A percentile compares a stretch with the other conserved stretches of the same genome.
Conservation (phyloP, 2,888 invertebrate species). For the Labia minor region DNA sequence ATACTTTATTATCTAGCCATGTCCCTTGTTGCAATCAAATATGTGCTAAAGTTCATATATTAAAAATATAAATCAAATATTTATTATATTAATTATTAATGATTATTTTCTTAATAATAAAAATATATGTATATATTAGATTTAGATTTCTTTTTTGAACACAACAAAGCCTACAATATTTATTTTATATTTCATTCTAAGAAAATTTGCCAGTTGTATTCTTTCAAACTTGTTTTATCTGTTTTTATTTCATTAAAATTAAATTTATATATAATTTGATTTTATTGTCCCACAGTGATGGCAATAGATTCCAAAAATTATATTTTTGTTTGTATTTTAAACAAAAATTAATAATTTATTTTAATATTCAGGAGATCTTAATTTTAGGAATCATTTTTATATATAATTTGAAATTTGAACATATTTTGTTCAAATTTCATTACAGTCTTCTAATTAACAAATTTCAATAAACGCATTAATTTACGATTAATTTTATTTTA, state of each 20-base stretch:
- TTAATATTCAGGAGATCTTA: background rate
- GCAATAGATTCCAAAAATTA: background rate
- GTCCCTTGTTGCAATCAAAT: background rate
- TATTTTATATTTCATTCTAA: background rate
- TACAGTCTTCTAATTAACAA: conserved; percentile 8
- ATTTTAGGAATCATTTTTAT: background rate
- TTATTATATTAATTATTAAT: background rate
- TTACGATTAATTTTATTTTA: background rate
- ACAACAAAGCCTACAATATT: conserved; percentile 2
- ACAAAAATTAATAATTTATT: background rate
- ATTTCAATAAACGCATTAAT: background rate
- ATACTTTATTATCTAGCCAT: background rate
- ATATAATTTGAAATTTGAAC: background rate
- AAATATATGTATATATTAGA: background rate
- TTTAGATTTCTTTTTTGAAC: background rate
- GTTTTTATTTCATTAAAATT: background rate
- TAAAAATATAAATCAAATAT: background rate
- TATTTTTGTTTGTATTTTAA: background rate
- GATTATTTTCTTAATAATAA: background rate
- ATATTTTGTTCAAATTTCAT: background rate
- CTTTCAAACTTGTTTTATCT: background rate
- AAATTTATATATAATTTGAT: too few relatives aligned
- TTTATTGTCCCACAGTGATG: background rate
- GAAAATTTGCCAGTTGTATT: conserved; percentile 4
- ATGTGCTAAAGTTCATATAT: background rate